Percentiles rank a stretch among this genome's conserved stretches.
phyloP scores from a whole-genome alignment of 2,797 vertebrate genomes.

The Sebastes matsubarae region DNA sequence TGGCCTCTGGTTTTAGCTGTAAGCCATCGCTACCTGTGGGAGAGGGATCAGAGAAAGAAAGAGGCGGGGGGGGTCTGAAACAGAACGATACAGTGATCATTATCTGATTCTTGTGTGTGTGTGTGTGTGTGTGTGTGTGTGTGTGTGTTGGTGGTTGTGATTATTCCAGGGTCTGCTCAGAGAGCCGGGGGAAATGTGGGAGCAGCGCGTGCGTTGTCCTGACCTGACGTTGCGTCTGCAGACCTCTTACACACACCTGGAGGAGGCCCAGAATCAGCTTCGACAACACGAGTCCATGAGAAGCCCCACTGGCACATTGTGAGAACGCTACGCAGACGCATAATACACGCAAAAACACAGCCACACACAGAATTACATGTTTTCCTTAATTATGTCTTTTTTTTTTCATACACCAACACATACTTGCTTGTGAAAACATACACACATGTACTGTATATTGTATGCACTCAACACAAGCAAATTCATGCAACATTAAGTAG shows the following conservation, averaged over 20 bases:
- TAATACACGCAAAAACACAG: neutral
- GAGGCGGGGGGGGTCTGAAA: constrained; percentile 16
- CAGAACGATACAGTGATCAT: constrained; percentile 37
- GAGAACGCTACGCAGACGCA: constrained; percentile 7
- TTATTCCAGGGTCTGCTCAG: constrained; percentile 86
- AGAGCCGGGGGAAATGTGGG: constrained; percentile 79
- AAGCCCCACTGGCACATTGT: constrained; percentile 9
- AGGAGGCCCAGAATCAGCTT: constrained; percentile 78
- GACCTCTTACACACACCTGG: constrained; percentile 79
- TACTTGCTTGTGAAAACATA: neutral
- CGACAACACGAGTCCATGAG: constrained; percentile 57
- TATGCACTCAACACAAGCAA: constrained; percentile 7
- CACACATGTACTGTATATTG: neutral
- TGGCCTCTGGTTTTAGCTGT: constrained; percentile 56
- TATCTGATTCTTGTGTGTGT: constrained; percentile 39
- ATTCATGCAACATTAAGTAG: constrained; percentile 31
- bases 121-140: neutral
- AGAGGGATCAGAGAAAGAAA: constrained; percentile 52
- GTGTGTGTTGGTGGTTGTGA: constrained; percentile 33
- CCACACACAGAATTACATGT: neutral
- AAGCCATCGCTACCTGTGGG: constrained; percentile 58
- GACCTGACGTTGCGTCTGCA: constrained; percentile 84
- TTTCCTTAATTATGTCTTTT: neutral
- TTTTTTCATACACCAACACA: constrained; percentile 11
- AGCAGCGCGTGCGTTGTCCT: constrained; percentile 85